Percentiles rank a stretch among this genome's conserved stretches.
These are phyloP conservation scores for Pygathrix nemaeus DNA, from an alignment of 2,113 vertebrate genomes.

Conservation along the genomic window DNA sequence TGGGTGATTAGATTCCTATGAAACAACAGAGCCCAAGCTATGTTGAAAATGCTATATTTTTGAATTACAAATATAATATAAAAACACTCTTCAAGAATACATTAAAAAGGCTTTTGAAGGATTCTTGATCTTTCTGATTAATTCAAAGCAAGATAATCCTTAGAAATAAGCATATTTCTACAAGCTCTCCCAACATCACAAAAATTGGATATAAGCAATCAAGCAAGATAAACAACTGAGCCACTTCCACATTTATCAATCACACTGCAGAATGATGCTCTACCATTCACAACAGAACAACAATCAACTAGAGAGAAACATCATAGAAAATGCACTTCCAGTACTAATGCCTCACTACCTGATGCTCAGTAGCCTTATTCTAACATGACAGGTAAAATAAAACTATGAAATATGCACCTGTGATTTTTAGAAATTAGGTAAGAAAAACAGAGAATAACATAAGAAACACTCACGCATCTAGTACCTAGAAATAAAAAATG, in stretches of 20 bases:
- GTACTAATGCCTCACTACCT: neutral
- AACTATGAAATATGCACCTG: neutral
- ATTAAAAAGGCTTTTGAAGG: neutral
- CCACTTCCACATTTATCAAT: neutral
- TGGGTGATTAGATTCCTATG: neutral
- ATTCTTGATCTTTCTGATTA: neutral
- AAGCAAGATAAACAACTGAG: neutral
- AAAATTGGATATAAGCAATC: slow-evolving; percentile 3
- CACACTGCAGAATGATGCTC: neutral
- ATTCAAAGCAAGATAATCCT: slow-evolving; percentile 30
- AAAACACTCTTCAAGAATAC: neutral
- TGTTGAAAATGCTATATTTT: neutral
- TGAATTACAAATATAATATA: neutral
- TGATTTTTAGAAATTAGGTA: neutral
- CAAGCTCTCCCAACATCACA: neutral
- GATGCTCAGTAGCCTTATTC: neutral
- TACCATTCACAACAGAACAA: rapidly evolving
- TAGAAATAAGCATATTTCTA: slow-evolving; percentile 26
- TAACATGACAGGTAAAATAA: neutral
- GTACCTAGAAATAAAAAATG: neutral
- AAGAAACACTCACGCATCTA: neutral
- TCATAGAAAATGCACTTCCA: neutral
- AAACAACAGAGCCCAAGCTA: neutral
- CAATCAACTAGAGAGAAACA: neutral
- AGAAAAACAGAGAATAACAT: neutral